Evolutionary conservation across 2,888 invertebrate species (phyloP), one percentile per base, ranked within the genome.

Genomic region (Melinaea menophilus): DNA sequence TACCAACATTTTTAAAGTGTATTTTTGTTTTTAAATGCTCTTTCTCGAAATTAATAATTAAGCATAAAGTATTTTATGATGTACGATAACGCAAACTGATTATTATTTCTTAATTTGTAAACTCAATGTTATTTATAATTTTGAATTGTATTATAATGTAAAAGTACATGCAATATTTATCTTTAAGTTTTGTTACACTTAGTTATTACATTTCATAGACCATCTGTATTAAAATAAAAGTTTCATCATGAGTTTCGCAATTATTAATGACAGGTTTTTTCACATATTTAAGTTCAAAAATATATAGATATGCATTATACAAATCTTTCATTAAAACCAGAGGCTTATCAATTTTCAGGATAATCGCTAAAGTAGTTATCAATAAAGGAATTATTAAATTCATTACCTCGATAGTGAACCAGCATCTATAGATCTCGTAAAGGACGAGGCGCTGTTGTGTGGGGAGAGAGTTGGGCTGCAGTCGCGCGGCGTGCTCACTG

Each of bases 391-490:
- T 41, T 41, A 1, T 41, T 9, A 9, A 9, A 41, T 41, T 37
- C 37, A 5, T 37, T 77, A 93, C 93, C 93, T 93, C 63, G 94
- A 94, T 35, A 94, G 86, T 41, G 92, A 92, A 62, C 92, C 92
- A 58, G 94, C 93, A 78, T 95, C 94, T 77, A 95, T 93, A 58
- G 95, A 95, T 81, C 95, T 93, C 41, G 95, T 94, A 84, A 96
- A 96, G 13, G 95, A 94, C 12, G 92, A 93, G 0, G 81, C 88
- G 77, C 92, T 93, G 83, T 95, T 96, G 76, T 96, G 91, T 9
- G 96, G 96, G 57, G 96, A 96, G 71, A 96, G 82, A 34, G 96
- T 95, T 0, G 96, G 96, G 79, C 95, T 96, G 88, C 95, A 95
- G 82, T 96, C 96, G 74, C 96, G 94, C 11, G 95, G 95, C 34